These are phyloP conservation scores for Tridacna crocea DNA, from an alignment of 2,888 invertebrate species.

Conservation along the genomic window DNA sequence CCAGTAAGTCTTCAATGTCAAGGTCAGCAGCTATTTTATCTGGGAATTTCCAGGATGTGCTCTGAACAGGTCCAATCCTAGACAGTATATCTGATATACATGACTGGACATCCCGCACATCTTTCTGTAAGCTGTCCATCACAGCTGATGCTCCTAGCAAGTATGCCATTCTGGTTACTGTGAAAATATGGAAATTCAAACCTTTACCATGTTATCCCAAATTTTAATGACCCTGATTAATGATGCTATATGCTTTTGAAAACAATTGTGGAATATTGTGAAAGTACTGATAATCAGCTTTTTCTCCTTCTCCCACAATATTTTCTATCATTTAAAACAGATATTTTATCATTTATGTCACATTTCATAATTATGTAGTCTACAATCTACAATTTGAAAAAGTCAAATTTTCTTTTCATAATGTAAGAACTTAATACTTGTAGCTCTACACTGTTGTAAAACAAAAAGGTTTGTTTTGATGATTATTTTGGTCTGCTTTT, in stretches of 20 bases:
- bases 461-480: too few species aligned
- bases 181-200: neutral
- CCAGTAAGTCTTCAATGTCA: constrained; percentile 81
- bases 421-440: too few species aligned
- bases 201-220: neutral
- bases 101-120: constrained; percentile 82
- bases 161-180: constrained; percentile 72
- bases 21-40: constrained; percentile 81
- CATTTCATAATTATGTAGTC: too few species aligned
- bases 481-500: too few species aligned
- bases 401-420: too few species aligned
- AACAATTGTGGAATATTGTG: neutral
- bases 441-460: too few species aligned
- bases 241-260: too few species aligned
- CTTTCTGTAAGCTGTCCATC: constrained; percentile 82
- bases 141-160: constrained; percentile 78
- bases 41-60: constrained; percentile 84
- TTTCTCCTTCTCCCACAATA: neutral
- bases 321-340: too few species aligned
- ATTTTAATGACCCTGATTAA: too few species aligned
- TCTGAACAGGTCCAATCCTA: constrained; percentile 78
- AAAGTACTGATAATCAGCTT: neutral
- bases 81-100: constrained; percentile 78
- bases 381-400: too few species aligned
- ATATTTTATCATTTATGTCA: too few species aligned